phyloP scores from a whole-genome alignment of 2,797 vertebrate genomes.

The Pangasius krempfi region DNA sequence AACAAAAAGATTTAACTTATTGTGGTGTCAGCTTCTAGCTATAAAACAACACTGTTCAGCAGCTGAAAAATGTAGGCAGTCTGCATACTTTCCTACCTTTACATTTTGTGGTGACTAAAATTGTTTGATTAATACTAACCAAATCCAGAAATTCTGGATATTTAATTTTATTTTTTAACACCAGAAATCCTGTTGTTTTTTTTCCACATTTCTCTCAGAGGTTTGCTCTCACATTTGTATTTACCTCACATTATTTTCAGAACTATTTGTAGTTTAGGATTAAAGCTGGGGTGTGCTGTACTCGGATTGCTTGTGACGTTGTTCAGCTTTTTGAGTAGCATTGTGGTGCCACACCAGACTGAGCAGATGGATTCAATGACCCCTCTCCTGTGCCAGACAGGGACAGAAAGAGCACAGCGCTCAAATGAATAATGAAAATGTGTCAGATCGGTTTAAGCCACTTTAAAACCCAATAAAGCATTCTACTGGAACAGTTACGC shows the following conservation, averaged over 20 bases:
- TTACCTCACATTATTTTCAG: background rate
- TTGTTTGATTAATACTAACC: background rate
- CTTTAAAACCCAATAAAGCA: conserved; percentile 27
- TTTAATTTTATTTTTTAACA: background rate
- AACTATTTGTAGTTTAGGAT: background rate
- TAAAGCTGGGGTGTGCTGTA: conserved; percentile 14
- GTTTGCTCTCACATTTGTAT: background rate
- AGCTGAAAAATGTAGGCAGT: background rate
- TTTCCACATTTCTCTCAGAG: background rate
- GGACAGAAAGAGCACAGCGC: conserved; percentile 22
- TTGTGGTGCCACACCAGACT: conserved; percentile 22
- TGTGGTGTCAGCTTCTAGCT: background rate
- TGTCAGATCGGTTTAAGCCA: conserved; percentile 30
- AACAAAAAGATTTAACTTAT: background rate
- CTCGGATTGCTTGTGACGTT: background rate
- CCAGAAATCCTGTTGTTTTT: background rate
- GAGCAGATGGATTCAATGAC: conserved; percentile 15
- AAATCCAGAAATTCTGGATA: background rate
- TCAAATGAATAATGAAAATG: conserved; percentile 46
- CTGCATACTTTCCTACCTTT: background rate
- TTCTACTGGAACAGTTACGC: conserved; percentile 27
- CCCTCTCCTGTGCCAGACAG: conserved; percentile 33
- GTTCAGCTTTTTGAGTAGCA: conserved; percentile 25
- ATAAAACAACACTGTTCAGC: background rate
- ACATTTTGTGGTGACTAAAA: background rate